These are phyloP conservation scores for Oenanthe melanoleuca DNA, from an alignment of 2,113 vertebrate species.

Conservation along the genomic window DNA sequence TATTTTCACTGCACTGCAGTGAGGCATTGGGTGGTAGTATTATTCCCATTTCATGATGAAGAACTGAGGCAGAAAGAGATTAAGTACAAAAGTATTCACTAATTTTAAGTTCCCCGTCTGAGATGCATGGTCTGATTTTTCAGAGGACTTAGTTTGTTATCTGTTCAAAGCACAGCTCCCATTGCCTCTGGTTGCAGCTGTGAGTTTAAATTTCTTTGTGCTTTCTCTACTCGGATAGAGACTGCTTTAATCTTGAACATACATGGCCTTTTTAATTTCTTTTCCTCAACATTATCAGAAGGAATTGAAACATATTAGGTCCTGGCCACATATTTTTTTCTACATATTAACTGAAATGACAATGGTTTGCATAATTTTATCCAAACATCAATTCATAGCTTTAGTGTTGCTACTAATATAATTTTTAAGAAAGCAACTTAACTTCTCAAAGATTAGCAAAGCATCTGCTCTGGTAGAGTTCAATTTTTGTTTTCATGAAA, in stretches of 20 bases:
- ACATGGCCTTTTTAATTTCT: background rate
- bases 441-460: background rate
- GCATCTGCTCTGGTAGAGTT: background rate
- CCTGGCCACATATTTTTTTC: background rate
- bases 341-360: background rate
- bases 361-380: background rate
- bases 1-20: conserved; percentile 63
- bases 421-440: background rate
- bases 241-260: conserved; percentile 23
- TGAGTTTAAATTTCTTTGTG: conserved; percentile 58
- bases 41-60: conserved; percentile 53
- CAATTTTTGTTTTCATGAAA: background rate
- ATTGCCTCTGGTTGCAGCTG: conserved; percentile 45
- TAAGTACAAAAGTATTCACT: conserved; percentile 53
- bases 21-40: conserved; percentile 54
- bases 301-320: background rate
- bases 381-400: background rate
- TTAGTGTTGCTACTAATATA: background rate
- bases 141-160: conserved; percentile 50
- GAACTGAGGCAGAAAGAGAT: conserved; percentile 64
- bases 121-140: conserved; percentile 58
- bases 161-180: conserved; percentile 56
- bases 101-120: conserved; percentile 57
- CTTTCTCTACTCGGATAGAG: background rate
- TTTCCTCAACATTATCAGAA: conserved; percentile 6